A percentile compares a stretch with the other conserved stretches of the same genome.
Evolutionary conservation across 2,113 vertebrate species (phyloP).

Genomic region (Engraulis encrasicolus): DNA sequence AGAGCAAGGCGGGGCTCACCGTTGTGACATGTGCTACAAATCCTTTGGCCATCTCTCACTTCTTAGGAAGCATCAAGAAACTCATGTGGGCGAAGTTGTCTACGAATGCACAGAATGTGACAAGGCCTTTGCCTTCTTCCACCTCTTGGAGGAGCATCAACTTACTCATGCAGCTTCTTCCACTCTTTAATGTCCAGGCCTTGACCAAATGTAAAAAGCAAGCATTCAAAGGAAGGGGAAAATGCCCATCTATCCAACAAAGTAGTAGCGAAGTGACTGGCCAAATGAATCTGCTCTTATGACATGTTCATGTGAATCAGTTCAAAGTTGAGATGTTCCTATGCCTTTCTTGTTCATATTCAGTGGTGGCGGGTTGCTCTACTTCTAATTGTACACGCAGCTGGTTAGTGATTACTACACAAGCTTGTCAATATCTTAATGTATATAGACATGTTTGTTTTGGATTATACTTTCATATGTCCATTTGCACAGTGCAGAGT

Average conservation of each 20-base stretch:
- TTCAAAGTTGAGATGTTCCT: not conserved
- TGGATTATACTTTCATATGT: not conserved
- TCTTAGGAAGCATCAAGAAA: slow-evolving; percentile 74
- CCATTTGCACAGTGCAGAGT: not conserved
- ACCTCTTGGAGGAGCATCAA: slow-evolving; percentile 76
- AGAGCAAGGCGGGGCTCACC: slow-evolving; percentile 51
- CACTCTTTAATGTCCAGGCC: slow-evolving; percentile 31
- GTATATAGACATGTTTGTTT: not conserved
- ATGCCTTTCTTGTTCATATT: not conserved
- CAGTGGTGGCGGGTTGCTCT: not conserved
- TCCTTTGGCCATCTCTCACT: slow-evolving; percentile 65
- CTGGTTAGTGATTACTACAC: not conserved
- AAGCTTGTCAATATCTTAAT: not conserved
- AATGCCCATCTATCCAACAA: no score
- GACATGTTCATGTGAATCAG: not conserved
- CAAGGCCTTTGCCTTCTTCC: slow-evolving; percentile 78
- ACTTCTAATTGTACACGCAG: not conserved
- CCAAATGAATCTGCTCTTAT: not conserved
- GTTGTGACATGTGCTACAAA: slow-evolving; percentile 80
- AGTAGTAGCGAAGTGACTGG: not conserved
- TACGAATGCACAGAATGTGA: slow-evolving; percentile 82
- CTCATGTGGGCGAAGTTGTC: slow-evolving; percentile 76
- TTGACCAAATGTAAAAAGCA: slow-evolving; percentile 31
- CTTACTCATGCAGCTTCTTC: slow-evolving; percentile 59
- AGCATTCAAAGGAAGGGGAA: no score